These are phyloP conservation scores for Aphaenogaster ashmeadi DNA, from an alignment of 1,140 invertebrate genomes.

Conservation along the genomic window DNA sequence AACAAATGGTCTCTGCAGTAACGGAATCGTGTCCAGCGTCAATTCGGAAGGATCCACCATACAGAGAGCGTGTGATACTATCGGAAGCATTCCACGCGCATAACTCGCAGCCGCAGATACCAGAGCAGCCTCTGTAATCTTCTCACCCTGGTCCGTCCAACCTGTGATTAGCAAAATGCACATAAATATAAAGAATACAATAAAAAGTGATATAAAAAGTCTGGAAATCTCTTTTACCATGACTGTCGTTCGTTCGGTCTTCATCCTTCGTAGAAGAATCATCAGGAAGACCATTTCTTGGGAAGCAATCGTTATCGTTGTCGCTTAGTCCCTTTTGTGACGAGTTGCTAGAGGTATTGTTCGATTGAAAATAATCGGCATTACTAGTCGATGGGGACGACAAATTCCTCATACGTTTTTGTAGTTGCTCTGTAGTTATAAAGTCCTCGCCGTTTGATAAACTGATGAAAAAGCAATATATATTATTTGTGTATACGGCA, in stretches of 20 bases:
- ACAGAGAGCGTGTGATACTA: constrained; percentile 92
- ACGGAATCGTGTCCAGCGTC: constrained; percentile 90
- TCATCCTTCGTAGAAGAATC: constrained; percentile 73
- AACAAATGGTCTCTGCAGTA: constrained; percentile 90
- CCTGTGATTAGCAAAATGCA: constrained; percentile 67
- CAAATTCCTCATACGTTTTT: constrained; percentile 90
- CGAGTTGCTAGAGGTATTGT: constrained; percentile 60
- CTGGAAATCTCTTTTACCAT: constrained; percentile 71
- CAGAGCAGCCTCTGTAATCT: constrained; percentile 93
- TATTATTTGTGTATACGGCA: constrained; percentile 16
- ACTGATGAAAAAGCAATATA: constrained; percentile 82
- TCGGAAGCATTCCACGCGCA: constrained; percentile 92
- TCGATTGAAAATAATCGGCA: constrained; percentile 63
- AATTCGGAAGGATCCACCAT: constrained; percentile 90
- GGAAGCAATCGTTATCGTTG: constrained; percentile 73
- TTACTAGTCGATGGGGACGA: constrained; percentile 79
- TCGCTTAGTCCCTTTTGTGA: constrained; percentile 78
- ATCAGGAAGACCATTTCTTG: constrained; percentile 79
- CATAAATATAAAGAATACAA: background rate
- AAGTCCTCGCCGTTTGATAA: constrained; percentile 95
- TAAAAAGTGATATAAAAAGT: constrained; percentile 19
- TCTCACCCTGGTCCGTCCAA: constrained; percentile 89
- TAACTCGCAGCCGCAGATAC: constrained; percentile 94
- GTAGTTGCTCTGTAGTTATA: constrained; percentile 93
- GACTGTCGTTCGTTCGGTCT: constrained; percentile 72